phyloP scores from a whole-genome alignment of 2,113 vertebrate species.

The Clinocottus analis region DNA sequence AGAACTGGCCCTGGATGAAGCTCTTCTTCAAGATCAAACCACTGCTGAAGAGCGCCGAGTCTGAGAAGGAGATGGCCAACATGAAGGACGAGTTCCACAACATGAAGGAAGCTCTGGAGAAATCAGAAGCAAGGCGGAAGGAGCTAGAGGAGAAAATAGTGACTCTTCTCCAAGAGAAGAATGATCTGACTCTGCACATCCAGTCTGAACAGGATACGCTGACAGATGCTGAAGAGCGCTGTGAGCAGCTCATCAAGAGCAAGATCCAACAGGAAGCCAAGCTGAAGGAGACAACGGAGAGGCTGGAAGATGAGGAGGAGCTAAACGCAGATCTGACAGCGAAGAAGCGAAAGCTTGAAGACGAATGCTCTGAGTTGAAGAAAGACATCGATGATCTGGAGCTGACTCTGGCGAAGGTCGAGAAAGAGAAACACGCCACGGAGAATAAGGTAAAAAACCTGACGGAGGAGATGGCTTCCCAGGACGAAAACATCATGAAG shows the following conservation, averaged over 20 bases:
- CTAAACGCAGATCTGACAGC: slow-evolving; percentile 92
- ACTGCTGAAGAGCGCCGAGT: slow-evolving; percentile 90
- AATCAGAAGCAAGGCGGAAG: slow-evolving; percentile 89
- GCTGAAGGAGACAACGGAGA: slow-evolving; percentile 89
- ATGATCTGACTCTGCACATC: slow-evolving; percentile 90
- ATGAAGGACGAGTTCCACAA: slow-evolving; percentile 85
- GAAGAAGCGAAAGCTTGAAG: slow-evolving; percentile 94
- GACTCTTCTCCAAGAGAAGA: slow-evolving; percentile 92
- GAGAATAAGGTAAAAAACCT: slow-evolving; percentile 92
- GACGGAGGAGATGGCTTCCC: slow-evolving; percentile 93
- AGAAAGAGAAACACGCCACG: slow-evolving; percentile 84
- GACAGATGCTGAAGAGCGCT: slow-evolving; percentile 90
- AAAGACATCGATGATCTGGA: slow-evolving; percentile 85
- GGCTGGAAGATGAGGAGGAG: slow-evolving; percentile 93
- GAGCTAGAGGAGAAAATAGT: slow-evolving; percentile 98
- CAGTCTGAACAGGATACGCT: slow-evolving; percentile 95
- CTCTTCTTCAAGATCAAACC: slow-evolving; percentile 97
- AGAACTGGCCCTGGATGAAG: slow-evolving; percentile 98
- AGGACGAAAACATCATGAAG: slow-evolving; percentile 92
- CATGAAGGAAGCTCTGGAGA: slow-evolving; percentile 84
- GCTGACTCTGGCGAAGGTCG: slow-evolving; percentile 82
- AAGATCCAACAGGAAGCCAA: slow-evolving; percentile 95
- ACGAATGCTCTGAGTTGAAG: slow-evolving; percentile 84
- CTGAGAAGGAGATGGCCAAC: slow-evolving; percentile 89
- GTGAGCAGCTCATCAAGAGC: slow-evolving; percentile 93